phyloP scores from a whole-genome alignment of 92 coral and sea anemone species.

The Palythoa heliodiscus region DNA sequence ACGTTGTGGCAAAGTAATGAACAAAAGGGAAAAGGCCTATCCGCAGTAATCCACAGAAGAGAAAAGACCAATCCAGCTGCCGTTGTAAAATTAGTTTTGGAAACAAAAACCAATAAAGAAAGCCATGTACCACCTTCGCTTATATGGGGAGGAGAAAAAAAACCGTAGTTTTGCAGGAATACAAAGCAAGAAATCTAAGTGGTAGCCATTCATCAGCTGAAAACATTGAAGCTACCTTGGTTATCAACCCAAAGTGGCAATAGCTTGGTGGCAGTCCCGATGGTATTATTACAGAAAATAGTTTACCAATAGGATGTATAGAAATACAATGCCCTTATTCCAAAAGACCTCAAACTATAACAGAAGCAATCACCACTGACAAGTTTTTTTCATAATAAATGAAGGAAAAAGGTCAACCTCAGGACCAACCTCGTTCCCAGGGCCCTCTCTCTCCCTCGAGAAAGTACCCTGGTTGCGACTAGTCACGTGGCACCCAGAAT shows the following conservation, averaged over 20 bases:
- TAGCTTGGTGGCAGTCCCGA: constrained; percentile 68
- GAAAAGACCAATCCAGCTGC: constrained; percentile 34
- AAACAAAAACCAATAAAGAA: neutral
- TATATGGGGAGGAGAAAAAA: constrained; percentile 65
- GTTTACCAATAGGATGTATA: constrained; percentile 48
- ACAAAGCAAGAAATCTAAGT: neutral
- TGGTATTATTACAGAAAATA: constrained; percentile 49
- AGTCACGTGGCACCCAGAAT: no score
- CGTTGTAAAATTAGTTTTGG: constrained; percentile 12
- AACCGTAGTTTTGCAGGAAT: constrained; percentile 15
- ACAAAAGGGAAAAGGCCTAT: constrained; percentile 34
- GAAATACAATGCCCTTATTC: constrained; percentile 64
- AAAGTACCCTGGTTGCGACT: no score
- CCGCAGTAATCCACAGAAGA: no score
- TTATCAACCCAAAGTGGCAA: constrained; percentile 50
- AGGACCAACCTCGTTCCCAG: constrained; percentile 63
- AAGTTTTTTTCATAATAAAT: constrained; percentile 36
- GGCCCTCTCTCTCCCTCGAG: no score
- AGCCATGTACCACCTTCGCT: constrained; percentile 43
- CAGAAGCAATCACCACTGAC: constrained; percentile 41
- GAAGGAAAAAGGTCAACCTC: constrained; percentile 46
- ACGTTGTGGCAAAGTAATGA: constrained; percentile 46
- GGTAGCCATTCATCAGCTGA: neutral
- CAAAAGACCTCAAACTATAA: constrained; percentile 32
- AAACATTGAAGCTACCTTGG: constrained; percentile 40